These are phyloP conservation scores for Drosophila kanekoi DNA, from an alignment of 2,888 invertebrate species.

Conservation along the genomic window DNA sequence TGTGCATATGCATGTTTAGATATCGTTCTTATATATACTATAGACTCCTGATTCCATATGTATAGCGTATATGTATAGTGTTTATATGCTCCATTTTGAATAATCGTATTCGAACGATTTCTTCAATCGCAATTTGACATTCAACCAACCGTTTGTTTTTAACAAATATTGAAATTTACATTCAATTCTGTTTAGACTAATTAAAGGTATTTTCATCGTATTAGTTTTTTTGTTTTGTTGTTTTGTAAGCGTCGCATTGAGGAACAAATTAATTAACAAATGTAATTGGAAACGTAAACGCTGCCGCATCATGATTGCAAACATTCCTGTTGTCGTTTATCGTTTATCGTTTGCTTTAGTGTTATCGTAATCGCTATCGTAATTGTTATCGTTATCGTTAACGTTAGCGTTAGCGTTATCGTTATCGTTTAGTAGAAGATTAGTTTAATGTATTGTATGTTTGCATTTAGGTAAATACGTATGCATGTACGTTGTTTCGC, in stretches of 20 bases:
- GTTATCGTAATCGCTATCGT: slow-evolving; percentile 25
- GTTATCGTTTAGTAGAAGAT: slow-evolving; percentile 37
- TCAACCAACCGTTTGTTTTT: slow-evolving; percentile 4
- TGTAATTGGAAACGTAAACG: slow-evolving; percentile 38
- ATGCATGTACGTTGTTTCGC: slow-evolving; percentile 9
- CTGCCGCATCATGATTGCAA: slow-evolving; percentile 1
- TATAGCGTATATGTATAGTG: slow-evolving; percentile 73
- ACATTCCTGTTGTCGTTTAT: slow-evolving; percentile 5
- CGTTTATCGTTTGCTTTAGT: slow-evolving; percentile 27
- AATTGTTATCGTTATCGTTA: slow-evolving; percentile 32
- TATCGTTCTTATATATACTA: slow-evolving; percentile 27
- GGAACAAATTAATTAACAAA: slow-evolving; percentile 76
- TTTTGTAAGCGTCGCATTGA: slow-evolving; percentile 68
- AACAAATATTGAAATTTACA: background rate
- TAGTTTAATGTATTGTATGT: slow-evolving; percentile 24
- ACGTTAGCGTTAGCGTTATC: slow-evolving; percentile 21
- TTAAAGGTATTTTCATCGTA: background rate
- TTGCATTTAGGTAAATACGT: background rate
- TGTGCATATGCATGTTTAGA: slow-evolving; percentile 38
- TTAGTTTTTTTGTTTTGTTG: slow-evolving; percentile 6
- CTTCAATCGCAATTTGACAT: slow-evolving; percentile 30
- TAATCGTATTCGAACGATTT: slow-evolving; percentile 24
- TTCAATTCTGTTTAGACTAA: slow-evolving; percentile 14
- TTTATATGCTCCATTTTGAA: slow-evolving; percentile 43
- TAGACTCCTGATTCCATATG: slow-evolving; percentile 60